phyloP scores from a whole-genome alignment of 2,113 vertebrate genomes.

The Thalassarche chlororhynchos region DNA sequence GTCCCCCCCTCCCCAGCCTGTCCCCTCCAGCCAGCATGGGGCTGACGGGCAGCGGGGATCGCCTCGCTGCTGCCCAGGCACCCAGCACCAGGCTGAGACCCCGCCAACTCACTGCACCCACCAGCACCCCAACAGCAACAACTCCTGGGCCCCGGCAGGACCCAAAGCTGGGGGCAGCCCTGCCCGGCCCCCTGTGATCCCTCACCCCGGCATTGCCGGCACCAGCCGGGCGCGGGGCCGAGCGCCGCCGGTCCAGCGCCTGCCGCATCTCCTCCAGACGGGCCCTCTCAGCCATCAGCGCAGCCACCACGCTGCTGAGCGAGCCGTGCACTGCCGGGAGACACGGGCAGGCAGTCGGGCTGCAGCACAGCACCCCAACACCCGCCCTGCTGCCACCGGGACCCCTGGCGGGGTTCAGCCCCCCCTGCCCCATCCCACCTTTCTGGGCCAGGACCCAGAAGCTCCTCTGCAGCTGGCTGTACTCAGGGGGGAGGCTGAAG shows the following conservation, averaged over 20 bases:
- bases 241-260: constrained; percentile 14
- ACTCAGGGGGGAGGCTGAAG: constrained; percentile 80
- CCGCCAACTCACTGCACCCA: not conserved
- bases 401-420: rapidly evolving
- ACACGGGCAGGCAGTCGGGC: not conserved
- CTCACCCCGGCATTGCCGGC: not conserved
- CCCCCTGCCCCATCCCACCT: constrained; percentile 54
- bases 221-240: not conserved
- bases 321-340: constrained; percentile 68
- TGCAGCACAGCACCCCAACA: rapidly evolving
- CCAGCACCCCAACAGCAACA: not conserved
- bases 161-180: not conserved
- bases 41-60: not conserved
- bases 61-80: rapidly evolving
- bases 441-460: constrained; percentile 86
- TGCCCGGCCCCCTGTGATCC: too few relatives aligned
- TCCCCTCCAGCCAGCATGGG: not conserved
- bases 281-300: constrained; percentile 55
- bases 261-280: constrained; percentile 63
- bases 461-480: constrained; percentile 87
- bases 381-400: rapidly evolving
- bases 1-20: rapidly evolving
- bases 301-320: constrained; percentile 71
- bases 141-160: rapidly evolving
- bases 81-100: not conserved